These are phyloP conservation scores for Cantharis rustica DNA, from an alignment of 2,888 invertebrate species.

Conservation along the genomic window DNA sequence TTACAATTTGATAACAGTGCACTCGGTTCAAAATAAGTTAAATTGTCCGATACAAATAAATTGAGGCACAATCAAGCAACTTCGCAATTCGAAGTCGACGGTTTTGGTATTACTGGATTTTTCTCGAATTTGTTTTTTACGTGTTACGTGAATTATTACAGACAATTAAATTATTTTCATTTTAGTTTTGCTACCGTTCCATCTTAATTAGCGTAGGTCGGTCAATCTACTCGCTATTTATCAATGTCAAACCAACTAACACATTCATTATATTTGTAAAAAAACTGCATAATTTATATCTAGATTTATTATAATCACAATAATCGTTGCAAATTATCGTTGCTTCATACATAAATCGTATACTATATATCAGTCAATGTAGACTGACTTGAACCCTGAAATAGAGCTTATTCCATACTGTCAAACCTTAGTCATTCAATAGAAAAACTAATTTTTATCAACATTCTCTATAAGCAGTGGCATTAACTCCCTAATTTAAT, in stretches of 20 bases:
- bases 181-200: slow-evolving; percentile 4
- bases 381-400: no score
- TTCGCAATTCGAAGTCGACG: not conserved
- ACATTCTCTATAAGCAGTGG: not conserved
- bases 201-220: slow-evolving; percentile 14
- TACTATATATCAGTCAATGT: not conserved
- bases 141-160: not conserved
- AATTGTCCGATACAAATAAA: not conserved
- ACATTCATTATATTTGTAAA: not conserved
- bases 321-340: not conserved
- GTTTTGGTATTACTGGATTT: not conserved
- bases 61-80: not conserved
- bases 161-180: slow-evolving; percentile 2
- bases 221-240: slow-evolving; percentile 19
- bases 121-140: not conserved
- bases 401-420: not conserved
- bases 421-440: not conserved
- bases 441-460: not conserved
- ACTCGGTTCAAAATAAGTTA: not conserved
- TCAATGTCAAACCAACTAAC: slow-evolving; percentile 10
- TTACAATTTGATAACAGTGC: not conserved
- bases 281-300: not conserved
- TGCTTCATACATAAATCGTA: not conserved
- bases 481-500: not conserved
- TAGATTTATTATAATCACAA: not conserved